phyloP scores from a whole-genome alignment of 2,888 invertebrate genomes.

The Siphlonurus alternatus region DNA sequence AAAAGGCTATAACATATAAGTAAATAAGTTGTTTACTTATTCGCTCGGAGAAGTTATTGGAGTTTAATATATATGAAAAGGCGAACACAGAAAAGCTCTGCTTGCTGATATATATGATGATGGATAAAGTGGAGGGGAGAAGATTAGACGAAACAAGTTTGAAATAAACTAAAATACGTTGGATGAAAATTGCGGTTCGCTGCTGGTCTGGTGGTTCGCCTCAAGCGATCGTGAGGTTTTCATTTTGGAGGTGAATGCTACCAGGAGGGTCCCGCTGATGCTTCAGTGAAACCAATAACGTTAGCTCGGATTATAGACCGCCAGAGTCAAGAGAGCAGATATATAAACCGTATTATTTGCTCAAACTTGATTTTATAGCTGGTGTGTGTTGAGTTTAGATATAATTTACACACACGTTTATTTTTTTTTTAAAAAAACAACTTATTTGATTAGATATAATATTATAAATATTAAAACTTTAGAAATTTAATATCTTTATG shows the following conservation, averaged over 20 bases:
- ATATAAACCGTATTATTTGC: too few relatives aligned
- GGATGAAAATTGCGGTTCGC: neutral
- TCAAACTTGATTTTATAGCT: neutral
- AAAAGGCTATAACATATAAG: neutral
- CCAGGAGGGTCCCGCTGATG: neutral
- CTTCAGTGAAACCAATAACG: slow-evolving; percentile 9
- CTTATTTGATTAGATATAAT: too few relatives aligned
- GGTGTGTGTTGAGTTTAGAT: neutral
- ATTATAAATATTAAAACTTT: too few relatives aligned
- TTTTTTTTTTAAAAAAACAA: too few relatives aligned
- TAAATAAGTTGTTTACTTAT: neutral
- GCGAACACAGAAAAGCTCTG: neutral
- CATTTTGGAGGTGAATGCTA: neutral
- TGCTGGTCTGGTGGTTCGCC: neutral
- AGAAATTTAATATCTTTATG: too few relatives aligned
- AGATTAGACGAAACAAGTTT: neutral
- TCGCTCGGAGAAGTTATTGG: neutral
- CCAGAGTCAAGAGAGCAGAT: neutral
- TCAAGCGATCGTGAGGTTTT: neutral
- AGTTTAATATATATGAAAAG: neutral
- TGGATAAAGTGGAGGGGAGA: neutral
- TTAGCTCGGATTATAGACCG: slow-evolving; percentile 9
- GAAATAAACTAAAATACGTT: neutral
- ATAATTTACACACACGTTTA: neutral
- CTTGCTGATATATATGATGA: neutral